Evolutionary conservation across 2,113 vertebrate genomes (phyloP).

Genomic region (Odocoileus virginianus): DNA sequence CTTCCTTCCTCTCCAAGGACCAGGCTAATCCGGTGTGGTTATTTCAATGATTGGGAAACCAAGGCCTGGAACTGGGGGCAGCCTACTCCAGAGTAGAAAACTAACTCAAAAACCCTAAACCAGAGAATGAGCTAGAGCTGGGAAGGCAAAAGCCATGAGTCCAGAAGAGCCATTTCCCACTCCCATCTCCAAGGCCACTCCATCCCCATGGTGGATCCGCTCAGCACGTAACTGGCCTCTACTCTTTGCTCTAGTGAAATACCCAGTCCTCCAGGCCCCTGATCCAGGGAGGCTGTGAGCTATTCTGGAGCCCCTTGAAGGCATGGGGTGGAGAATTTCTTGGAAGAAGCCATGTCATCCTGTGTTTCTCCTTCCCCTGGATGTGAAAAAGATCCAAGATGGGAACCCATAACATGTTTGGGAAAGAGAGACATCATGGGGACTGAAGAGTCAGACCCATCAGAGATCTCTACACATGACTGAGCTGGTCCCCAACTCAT

Average conservation of each 20-base stretch:
- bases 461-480: not conserved
- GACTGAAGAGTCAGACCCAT: not conserved
- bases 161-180: not conserved
- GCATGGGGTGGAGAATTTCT: not conserved
- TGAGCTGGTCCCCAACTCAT: not conserved
- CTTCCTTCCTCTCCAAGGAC: not conserved
- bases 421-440: not conserved
- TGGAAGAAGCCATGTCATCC: not conserved
- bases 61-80: not conserved
- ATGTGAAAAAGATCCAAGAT: not conserved
- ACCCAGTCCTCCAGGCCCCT: not conserved
- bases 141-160: not conserved
- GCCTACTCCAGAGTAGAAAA: not conserved
- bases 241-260: not conserved
- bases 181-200: not conserved
- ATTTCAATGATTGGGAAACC: not conserved
- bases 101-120: not conserved
- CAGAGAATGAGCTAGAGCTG: not conserved
- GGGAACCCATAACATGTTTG: not conserved
- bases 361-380: not conserved
- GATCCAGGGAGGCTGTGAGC: not conserved
- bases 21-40: not conserved
- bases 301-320: not conserved
- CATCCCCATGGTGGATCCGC: not conserved
- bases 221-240: not conserved